Conservation (phyloP, 1,140 invertebrate genomes). For the Cepaea nemoralis region DNA sequence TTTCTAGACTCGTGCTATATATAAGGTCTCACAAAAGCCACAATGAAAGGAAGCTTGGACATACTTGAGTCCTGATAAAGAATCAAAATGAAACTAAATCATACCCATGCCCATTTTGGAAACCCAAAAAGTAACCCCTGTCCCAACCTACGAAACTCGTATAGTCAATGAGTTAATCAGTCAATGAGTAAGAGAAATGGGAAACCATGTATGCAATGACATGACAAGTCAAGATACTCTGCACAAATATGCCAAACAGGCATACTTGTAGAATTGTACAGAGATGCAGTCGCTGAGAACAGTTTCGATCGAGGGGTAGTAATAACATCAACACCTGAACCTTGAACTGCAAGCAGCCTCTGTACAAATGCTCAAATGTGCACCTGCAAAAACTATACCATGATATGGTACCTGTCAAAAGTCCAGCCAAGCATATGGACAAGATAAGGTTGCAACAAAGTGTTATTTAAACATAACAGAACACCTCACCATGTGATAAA, state of each 20-base stretch:
- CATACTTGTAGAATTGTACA: not conserved
- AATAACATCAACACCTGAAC: not conserved
- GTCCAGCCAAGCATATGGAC: not conserved
- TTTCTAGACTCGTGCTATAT: too few relatives aligned
- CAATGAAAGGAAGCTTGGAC: too few relatives aligned
- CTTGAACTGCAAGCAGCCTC: not conserved
- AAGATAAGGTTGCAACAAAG: not conserved
- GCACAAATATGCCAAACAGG: not conserved
- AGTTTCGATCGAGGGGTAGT: not conserved
- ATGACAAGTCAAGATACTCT: not conserved
- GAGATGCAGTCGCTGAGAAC: not conserved
- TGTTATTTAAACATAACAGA: not conserved
- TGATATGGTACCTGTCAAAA: not conserved
- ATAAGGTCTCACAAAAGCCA: too few relatives aligned
- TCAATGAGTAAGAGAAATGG: not conserved
- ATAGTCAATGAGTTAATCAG: too few relatives aligned
- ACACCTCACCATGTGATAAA: conserved; percentile 21
- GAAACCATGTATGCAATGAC: not conserved
- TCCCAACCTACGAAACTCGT: too few relatives aligned
- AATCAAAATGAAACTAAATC: too few relatives aligned
- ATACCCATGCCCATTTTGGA: too few relatives aligned
- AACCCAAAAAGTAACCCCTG: too few relatives aligned
- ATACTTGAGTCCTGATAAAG: too few relatives aligned
- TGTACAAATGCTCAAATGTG: not conserved
- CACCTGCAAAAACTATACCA: not conserved